Base-by-base conservation (phyloP, 2,797 vertebrate species). In the Gallirallus australis region DNA sequence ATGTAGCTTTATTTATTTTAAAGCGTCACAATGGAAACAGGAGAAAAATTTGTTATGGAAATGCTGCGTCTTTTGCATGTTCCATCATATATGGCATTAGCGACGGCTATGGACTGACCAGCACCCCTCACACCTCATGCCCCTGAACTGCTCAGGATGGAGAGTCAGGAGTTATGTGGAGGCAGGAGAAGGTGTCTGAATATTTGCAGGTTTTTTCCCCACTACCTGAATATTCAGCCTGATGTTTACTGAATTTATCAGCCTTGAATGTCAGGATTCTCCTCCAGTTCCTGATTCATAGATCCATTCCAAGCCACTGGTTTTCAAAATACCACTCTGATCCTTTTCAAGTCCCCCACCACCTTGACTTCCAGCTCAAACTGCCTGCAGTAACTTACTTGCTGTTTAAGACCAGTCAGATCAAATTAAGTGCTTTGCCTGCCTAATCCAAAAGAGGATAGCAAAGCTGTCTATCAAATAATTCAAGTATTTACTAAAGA, bases 241-340 rank as follows among this genome's bases (percentile, higher is more conserved):
- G 50, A 21, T 40, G 68, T 33, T 79, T 61, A 85, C 23, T 45
- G 50, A 76, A 75, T 82, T 84, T 86, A 73, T 56, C 72, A 80
- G 52, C 31, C 30, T 42, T 52, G 20, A 84, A 57, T 7, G 27
- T 50, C 52, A 78, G 24, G 45, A 89, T 15, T 47, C 11, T 59
- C n/a, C 48, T 90, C 48, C 35, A 57, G 40, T 24, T 48, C 61
- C 53, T 83, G 50, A 89, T 88, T 23, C 61, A 54, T 60, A 83
- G 78, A 88, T 33, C 57, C 40, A 20, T 96, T 77, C 77, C 61
- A 90, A 90, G 54, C 35, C 56, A 59, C 2, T 47, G 40, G 47
- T 65, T 96, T 93, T 83, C 65, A 76, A 52, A 68, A 78, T 7
- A 69, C 11, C 23, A 11, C 24, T 86, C 69, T 24, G 37, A 82